Base-by-base conservation (phyloP, 2,888 invertebrate species). In the Pinctada fucata region DNA sequence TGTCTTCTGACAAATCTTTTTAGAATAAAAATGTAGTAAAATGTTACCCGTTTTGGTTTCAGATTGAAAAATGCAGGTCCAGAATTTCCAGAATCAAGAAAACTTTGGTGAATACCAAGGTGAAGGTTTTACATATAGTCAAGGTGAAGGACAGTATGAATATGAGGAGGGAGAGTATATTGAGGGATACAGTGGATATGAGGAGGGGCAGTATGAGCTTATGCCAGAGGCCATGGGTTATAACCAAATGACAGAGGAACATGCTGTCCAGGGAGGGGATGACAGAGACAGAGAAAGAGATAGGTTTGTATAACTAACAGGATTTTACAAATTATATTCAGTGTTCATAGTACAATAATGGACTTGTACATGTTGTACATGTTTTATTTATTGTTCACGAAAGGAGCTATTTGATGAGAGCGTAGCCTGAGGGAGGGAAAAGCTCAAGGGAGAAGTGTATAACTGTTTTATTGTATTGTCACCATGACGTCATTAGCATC, bases 271-370 rank as follows among this genome's bases (percentile, higher is more conserved):
- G 65, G 49, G 49, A 13, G 65, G 48, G 10, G 45, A 64, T 51
- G 65, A 66, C 49, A 75, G 68, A 48, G 75, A 75, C 50, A 68
- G 69, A 48, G 75, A 75, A 3, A 75, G 75, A 31, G 75, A 75
- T 49, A 68, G 75, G 75, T 75, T 10, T n/a, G 47, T 16, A 65
- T 48, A 13, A 13, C 48, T 31, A 31, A 31, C 31, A 31, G 31
- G 31, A 31, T 31, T 31, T 31, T 31, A 31, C 31, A 31, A 31
- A 31, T 31, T 31, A 31, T 31, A 31, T 31, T 31, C 31, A 31
- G 31, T 31, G 31, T 31, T 31, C 31, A 31, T 31, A 31, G 31
- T 31, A 31, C 31, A 31, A 31, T 31, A 31, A 31, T 31, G 31
- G 31, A 31, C 31, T 31, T 31, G 31, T 31, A 31, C 31, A 31